These are phyloP conservation scores for Campaea margaritaria DNA, from an alignment of 2,888 invertebrate species.

Conservation along the genomic window DNA sequence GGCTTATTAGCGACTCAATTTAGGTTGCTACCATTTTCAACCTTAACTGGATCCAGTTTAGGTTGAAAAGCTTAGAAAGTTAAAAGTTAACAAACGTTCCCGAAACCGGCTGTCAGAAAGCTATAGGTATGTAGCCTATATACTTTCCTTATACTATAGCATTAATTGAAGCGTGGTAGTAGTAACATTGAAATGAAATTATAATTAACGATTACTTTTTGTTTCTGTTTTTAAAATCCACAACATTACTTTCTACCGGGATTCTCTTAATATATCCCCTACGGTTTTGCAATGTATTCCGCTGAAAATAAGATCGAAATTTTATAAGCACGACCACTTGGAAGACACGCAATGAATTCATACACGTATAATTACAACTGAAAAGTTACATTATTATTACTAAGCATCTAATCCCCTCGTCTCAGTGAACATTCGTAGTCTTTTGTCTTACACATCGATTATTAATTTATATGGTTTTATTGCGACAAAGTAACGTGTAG, in stretches of 20 bases:
- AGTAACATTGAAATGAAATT: too few relatives aligned
- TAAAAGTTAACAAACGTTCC: too few relatives aligned
- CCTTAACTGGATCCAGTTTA: too few relatives aligned
- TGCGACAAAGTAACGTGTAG: neutral
- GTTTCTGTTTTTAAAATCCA: neutral
- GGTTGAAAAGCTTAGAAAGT: too few relatives aligned
- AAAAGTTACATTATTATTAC: neutral
- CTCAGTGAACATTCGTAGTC: neutral
- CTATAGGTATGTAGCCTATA: too few relatives aligned
- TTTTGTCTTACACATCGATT: neutral
- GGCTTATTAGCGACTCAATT: too few relatives aligned
- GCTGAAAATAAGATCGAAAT: neutral
- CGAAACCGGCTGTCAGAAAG: too few relatives aligned
- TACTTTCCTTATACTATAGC: too few relatives aligned
- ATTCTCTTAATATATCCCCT: neutral
- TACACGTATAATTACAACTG: neutral
- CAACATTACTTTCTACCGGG: neutral
- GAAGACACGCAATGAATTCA: neutral
- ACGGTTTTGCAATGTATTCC: neutral
- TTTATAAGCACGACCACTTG: neutral
- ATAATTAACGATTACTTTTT: neutral
- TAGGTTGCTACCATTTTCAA: too few relatives aligned
- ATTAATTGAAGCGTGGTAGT: too few relatives aligned
- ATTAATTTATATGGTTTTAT: neutral
- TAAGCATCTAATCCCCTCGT: neutral